phyloP scores from a whole-genome alignment of 2,888 invertebrate genomes.

The Melangyna quadrimaculata region DNA sequence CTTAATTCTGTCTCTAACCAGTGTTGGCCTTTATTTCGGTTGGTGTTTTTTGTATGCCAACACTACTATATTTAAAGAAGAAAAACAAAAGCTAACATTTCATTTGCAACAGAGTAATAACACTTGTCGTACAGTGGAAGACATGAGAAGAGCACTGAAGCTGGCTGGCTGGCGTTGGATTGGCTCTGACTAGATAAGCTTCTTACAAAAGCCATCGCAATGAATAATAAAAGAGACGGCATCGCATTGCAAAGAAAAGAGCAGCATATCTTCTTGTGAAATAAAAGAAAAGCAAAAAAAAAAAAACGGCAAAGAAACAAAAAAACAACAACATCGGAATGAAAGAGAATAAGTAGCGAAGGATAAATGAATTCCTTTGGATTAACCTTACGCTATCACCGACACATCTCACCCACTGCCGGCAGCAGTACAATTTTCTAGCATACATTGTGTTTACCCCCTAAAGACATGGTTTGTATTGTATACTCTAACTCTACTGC shows the following conservation, averaged over 20 bases:
- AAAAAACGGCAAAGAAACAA: constrained; percentile 32
- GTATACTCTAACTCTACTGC: constrained; percentile 43
- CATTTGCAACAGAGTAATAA: constrained; percentile 65
- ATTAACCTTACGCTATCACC: constrained; percentile 69
- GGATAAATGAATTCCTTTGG: constrained; percentile 72
- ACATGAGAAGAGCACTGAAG: constrained; percentile 19
- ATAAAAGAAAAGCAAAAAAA: constrained; percentile 28
- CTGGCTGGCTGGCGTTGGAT: constrained; percentile 37
- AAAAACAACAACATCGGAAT: constrained; percentile 36
- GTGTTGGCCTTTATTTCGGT: constrained; percentile 35
- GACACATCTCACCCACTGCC: constrained; percentile 44
- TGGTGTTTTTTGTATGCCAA: constrained; percentile 35
- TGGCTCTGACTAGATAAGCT: constrained; percentile 70
- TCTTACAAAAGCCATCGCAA: constrained; percentile 71
- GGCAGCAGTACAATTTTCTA: constrained; percentile 10
- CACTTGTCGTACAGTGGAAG: constrained; percentile 32
- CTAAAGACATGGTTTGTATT: constrained; percentile 57
- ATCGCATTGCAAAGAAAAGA: constrained; percentile 56
- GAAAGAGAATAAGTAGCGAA: constrained; percentile 64
- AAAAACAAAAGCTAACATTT: constrained; percentile 67
- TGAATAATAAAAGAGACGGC: constrained; percentile 71
- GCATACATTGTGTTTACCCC: constrained; percentile 61
- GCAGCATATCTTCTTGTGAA: constrained; percentile 61
- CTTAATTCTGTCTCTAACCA: constrained; percentile 36
- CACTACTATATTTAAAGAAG: constrained; percentile 33